These are phyloP conservation scores for Drosophila kurseongensis DNA, from an alignment of 1,140 invertebrate species.

Conservation along the genomic window DNA sequence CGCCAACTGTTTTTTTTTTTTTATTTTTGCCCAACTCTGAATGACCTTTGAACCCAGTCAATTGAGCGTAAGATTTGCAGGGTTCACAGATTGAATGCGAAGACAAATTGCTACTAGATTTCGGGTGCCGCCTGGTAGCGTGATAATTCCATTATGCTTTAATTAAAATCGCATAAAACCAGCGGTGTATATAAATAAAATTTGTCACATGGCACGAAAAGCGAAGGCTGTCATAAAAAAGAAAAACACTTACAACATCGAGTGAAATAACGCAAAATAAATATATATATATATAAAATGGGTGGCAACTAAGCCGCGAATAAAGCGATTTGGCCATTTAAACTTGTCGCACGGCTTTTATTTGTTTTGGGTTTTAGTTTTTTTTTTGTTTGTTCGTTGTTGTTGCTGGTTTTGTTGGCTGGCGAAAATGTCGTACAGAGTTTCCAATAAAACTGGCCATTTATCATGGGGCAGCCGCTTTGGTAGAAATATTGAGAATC, in stretches of 20 bases:
- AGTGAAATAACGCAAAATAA: conserved; percentile 19
- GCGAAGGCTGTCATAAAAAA: conserved; percentile 49
- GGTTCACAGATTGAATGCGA: background rate
- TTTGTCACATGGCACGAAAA: conserved; percentile 55
- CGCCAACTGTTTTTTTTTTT: background rate
- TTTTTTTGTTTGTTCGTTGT: conserved; percentile 29
- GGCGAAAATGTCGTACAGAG: conserved; percentile 80
- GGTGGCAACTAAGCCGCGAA: conserved; percentile 58
- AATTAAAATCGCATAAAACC: conserved; percentile 69
- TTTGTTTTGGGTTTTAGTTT: conserved; percentile 40
- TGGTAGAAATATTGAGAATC: conserved; percentile 37
- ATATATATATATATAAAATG: conserved; percentile 51
- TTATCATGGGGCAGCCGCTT: conserved; percentile 60
- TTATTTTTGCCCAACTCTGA: background rate
- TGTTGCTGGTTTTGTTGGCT: conserved; percentile 26
- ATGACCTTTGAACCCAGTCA: conserved; percentile 57
- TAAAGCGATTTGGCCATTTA: conserved; percentile 67
- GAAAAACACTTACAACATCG: conserved; percentile 33
- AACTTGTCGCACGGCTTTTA: conserved; percentile 69
- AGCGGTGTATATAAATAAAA: conserved; percentile 60
- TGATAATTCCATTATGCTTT: conserved; percentile 48
- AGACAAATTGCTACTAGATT: conserved; percentile 18
- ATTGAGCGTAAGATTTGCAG: conserved; percentile 45
- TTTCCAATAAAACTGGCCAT: conserved; percentile 81
- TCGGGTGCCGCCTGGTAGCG: conserved; percentile 21